Evolutionary conservation across 2,797 vertebrate species (phyloP), one percentile per base, ranked within the genome.

Genomic region (Kryptopterus vitreolus): DNA sequence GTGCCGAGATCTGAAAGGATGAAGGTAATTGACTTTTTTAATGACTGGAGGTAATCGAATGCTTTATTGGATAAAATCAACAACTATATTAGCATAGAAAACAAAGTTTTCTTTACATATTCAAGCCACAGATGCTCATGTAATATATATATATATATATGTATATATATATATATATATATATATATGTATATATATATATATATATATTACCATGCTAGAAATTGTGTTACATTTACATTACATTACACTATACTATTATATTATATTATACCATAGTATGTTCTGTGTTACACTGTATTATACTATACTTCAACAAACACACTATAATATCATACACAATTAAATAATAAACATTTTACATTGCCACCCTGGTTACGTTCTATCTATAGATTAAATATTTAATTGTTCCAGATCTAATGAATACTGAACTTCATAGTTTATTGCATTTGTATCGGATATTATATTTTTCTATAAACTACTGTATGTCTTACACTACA

Each of bases 1-100:
- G 96, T 98, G 83, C 98, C 98, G 84, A 94, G 91, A 88, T 99
- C 98, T 99, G 90, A 71, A 79, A 89, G 57, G 89, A 20, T 76
- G 79, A n/a, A n/a, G n/a, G 82, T 18, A 3, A 66, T 24, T 29
- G 43, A 61, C 16, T 22, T 73, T 31, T 66, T 43, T 77, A 16
- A 50, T n/a, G n/a, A n/a, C n/a, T n/a, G n/a, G 5, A 43, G 8
- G 38, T 43, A 43, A 10, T 43, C 10, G 29, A 6, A 2, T 3
- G 20, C 18, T 33, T 55, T 33, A 66, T 20, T 68, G 1, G 13
- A 38, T 73, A 33, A 24, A 3, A 38, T 74, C 16, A 74, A 46
- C 15, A 59, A 4, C 26, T 59, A 59, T 59, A 7, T 15, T 2
- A 59, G 57, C 4, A 59, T 20, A 7, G 9, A 55, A 9, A 43